Conservation (phyloP, 2,888 invertebrate species). For the Phyto melanocephala region DNA sequence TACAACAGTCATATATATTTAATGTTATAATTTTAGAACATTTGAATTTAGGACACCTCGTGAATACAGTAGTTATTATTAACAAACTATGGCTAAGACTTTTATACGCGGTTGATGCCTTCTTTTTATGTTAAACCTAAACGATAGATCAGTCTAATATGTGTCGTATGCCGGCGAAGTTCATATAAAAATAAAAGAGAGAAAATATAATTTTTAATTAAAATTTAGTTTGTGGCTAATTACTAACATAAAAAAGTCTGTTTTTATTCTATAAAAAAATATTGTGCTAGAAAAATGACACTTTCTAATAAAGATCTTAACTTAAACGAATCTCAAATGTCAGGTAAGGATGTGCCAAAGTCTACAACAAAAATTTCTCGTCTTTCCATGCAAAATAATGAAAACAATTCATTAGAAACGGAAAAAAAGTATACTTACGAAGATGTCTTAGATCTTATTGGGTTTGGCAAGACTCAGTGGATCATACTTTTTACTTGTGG, state of each 20-base stretch:
- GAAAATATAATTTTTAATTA: background rate
- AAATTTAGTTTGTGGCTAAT: background rate
- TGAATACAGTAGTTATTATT: background rate
- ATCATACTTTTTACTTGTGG: conserved; percentile 82
- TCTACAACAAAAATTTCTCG: background rate
- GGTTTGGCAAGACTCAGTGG: conserved; percentile 83
- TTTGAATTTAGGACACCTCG: too few relatives aligned
- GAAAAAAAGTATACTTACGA: conserved; percentile 68
- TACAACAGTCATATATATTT: too few relatives aligned
- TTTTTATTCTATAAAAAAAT: too few relatives aligned
- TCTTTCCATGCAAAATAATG: conserved; percentile 21
- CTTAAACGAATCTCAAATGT: conserved; percentile 20
- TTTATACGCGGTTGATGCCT: conserved; percentile 26
- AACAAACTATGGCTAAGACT: background rate
- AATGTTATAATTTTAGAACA: too few relatives aligned
- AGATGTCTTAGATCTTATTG: conserved; percentile 71
- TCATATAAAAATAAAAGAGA: background rate
- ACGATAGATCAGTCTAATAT: conserved; percentile 47
- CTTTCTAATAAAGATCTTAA: conserved; percentile 34
- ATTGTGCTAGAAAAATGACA: conserved; percentile 12
- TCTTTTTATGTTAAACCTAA: conserved; percentile 15
- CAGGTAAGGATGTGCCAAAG: background rate
- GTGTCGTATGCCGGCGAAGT: conserved; percentile 23
- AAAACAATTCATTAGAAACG: conserved; percentile 5
- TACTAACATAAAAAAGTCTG: background rate